These are phyloP conservation scores for Chymomyza costata DNA, from an alignment of 1,140 invertebrate genomes.

Conservation along the genomic window DNA sequence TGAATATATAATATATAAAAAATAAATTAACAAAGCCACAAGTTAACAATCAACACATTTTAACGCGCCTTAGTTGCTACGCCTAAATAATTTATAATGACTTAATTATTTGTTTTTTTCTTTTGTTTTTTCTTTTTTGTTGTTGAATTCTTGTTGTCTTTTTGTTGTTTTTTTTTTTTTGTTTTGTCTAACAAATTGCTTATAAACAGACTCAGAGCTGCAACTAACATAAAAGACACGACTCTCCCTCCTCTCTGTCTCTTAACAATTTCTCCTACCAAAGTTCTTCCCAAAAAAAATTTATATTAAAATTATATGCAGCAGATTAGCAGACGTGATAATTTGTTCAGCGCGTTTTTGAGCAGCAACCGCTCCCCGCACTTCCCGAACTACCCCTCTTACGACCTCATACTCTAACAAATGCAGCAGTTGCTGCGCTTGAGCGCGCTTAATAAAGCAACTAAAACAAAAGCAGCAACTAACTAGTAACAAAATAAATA, in stretches of 20 bases:
- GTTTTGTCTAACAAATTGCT: conserved; percentile 55
- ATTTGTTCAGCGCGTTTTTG: conserved; percentile 48
- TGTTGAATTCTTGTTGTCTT: too few species aligned
- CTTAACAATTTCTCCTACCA: too few species aligned
- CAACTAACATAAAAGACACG: conserved; percentile 52
- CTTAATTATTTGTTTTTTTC: conserved; percentile 60
- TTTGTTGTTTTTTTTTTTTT: conserved; percentile 57
- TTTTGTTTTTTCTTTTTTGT: too few species aligned
- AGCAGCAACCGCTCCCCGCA: conserved; percentile 1
- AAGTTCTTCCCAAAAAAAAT: too few species aligned
- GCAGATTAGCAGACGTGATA: conserved; percentile 67
- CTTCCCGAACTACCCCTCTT: conserved; percentile 3
- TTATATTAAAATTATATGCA: conserved; percentile 59
- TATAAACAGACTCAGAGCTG: conserved; percentile 39
- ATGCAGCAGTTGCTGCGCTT: too few species aligned
- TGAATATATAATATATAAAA: too few species aligned
- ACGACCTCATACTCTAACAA: too few species aligned
- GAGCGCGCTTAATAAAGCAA: conserved; percentile 46
- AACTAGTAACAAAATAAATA: conserved; percentile 42
- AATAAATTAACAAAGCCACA: too few species aligned
- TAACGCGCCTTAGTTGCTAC: not conserved
- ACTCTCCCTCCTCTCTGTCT: conserved; percentile 55
- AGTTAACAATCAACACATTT: conserved; percentile 54
- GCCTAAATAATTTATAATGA: conserved; percentile 69
- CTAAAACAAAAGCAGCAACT: conserved; percentile 32